Percentiles rank a stretch among this genome's conserved stretches.
These are phyloP conservation scores for Cybosia mesomella DNA, from an alignment of 2,888 invertebrate genomes.

Conservation along the genomic window DNA sequence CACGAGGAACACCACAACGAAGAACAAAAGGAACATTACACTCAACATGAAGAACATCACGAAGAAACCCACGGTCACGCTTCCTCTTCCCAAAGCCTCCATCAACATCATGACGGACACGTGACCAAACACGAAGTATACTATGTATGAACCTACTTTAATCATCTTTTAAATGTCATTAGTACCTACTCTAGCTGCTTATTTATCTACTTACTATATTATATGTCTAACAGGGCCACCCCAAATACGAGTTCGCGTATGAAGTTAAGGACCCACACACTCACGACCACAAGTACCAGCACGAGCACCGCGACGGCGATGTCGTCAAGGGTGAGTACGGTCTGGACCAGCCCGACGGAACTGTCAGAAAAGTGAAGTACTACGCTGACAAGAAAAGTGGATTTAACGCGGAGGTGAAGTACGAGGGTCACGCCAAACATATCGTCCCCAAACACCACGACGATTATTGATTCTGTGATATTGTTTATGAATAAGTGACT, in stretches of 20 bases:
- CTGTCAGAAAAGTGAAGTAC: constrained; percentile 59
- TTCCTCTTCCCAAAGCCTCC: constrained; percentile 6
- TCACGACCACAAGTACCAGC: constrained; percentile 84
- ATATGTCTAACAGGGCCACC: constrained; percentile 63
- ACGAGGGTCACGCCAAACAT: constrained; percentile 37
- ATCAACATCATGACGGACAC: constrained; percentile 15
- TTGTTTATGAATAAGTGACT: background rate
- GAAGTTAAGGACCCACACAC: constrained; percentile 84
- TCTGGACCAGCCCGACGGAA: constrained; percentile 74
- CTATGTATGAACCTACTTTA: constrained; percentile 28
- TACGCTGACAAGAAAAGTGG: constrained; percentile 44
- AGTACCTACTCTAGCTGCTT: too few species aligned
- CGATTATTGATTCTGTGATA: constrained; percentile 20
- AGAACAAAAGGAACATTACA: constrained; percentile 4
- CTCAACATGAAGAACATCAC: background rate
- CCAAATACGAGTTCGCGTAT: constrained; percentile 83
- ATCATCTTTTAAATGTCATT: background rate
- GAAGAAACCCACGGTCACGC: constrained; percentile 7
- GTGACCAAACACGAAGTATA: constrained; percentile 36
- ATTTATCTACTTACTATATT: background rate
- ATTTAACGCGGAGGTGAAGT: constrained; percentile 26
- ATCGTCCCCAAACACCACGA: constrained; percentile 33
- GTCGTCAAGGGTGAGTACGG: constrained; percentile 86
- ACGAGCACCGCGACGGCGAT: constrained; percentile 84
- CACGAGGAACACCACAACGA: constrained; percentile 7